Evolutionary conservation across 2,797 vertebrate species (phyloP), one percentile per base, ranked within the genome.

Genomic region (Morelia viridis): DNA sequence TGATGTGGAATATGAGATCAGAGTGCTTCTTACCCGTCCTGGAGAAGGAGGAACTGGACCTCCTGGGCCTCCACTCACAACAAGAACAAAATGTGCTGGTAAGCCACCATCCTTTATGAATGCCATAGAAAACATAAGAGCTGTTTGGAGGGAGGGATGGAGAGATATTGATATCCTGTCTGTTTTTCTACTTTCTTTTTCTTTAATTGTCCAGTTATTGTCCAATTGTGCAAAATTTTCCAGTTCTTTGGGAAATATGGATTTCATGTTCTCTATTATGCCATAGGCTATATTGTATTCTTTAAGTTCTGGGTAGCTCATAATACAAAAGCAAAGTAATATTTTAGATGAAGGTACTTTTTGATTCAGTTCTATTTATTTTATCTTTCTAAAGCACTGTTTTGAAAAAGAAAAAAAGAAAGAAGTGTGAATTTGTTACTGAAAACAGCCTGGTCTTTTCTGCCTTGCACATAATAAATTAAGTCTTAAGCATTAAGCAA

Each of bases 21-120:
- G 99, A 1, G 99, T 99, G 68, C 97, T 99, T 87, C 98, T 99
- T 88, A 99, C 98, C 1, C 97, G 99, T 9, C 99, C 99, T 0
- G 99, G 99, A 0, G 99, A 99, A 91, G 99, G 99, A 5, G 99
- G 99, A 2, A 99, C 99, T 0, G 99, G 99, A 0, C 99, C 99
- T 0, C 99, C 99, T 0, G 99, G 99, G 0, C 99, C 99, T 0
- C 98, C 99, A 0, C 98, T 99, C 46, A 98, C 99, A 84, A 99
- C 99, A 50, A 98, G 99, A 92, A 99, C 99, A 80, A 99, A 99
- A 96, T 99, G 99, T 97, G 99, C 99, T 92, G 99, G 99, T 99
- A 96, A 96, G 98, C n/a, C 0, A 15, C 4, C 58, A 57, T 28
- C n/a, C 17, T 85, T 26, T 56, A 50, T 26, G 7, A 57, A 3